Evolutionary conservation across 2,113 vertebrate genomes (phyloP).

Genomic region (Solea senegalensis): DNA sequence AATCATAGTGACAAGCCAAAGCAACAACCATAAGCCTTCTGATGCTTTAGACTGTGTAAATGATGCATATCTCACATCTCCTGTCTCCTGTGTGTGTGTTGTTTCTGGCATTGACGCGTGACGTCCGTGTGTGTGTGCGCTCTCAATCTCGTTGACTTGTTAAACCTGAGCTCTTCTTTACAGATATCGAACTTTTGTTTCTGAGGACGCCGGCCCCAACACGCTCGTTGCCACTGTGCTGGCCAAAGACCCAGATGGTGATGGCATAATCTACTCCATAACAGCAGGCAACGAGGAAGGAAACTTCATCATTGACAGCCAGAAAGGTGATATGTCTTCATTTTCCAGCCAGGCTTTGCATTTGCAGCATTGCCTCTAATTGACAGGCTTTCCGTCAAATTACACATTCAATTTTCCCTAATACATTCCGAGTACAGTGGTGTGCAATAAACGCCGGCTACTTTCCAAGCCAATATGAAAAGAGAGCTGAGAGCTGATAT

Average conservation of each 20-base stretch:
- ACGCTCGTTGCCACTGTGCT: slow-evolving; percentile 88
- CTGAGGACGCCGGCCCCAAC: slow-evolving; percentile 90
- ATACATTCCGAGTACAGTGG: slow-evolving; percentile 21
- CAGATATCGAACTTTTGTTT: slow-evolving; percentile 92
- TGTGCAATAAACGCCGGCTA: slow-evolving; percentile 36
- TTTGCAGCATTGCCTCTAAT: slow-evolving; percentile 53
- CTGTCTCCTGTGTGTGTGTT: background rate
- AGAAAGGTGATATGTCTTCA: slow-evolving; percentile 84
- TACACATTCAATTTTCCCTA: slow-evolving; percentile 53
- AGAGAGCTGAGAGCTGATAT: slow-evolving; percentile 56
- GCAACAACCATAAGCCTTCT: slow-evolving; percentile 52
- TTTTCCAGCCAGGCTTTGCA: slow-evolving; percentile 36
- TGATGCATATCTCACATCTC: slow-evolving; percentile 36
- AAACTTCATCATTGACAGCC: slow-evolving; percentile 90
- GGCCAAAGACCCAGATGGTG: slow-evolving; percentile 90
- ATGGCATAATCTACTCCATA: slow-evolving; percentile 87
- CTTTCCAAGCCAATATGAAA: slow-evolving; percentile 54
- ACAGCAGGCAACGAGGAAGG: slow-evolving; percentile 85
- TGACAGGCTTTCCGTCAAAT: slow-evolving; percentile 60
- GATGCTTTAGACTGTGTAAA: slow-evolving; percentile 50
- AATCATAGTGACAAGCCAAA: slow-evolving; percentile 73
- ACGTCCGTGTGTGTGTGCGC: slow-evolving; percentile 6
- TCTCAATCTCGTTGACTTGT: background rate
- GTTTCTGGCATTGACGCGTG: slow-evolving; percentile 15
- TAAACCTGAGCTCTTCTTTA: slow-evolving; percentile 33